Percentiles rank a stretch among this genome's conserved stretches.
These are phyloP conservation scores for Chaetoderma sp. DNA, from an alignment of 2,888 invertebrate species.

Conservation along the genomic window DNA sequence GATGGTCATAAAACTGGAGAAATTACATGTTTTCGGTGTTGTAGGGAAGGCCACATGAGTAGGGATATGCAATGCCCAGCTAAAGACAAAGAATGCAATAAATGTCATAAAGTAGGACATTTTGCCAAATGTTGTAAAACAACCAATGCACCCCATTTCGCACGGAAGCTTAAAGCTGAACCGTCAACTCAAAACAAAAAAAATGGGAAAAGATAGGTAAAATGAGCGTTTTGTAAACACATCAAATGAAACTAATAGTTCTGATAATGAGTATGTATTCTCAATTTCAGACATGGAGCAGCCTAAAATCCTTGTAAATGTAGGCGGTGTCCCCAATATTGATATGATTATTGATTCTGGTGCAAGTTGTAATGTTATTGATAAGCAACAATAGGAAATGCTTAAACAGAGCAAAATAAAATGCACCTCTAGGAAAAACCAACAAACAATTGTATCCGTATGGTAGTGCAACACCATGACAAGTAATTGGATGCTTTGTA, in stretches of 20 bases:
- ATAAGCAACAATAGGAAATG: constrained; percentile 8
- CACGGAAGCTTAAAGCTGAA: too few relatives aligned
- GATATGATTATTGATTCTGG: constrained; percentile 9
- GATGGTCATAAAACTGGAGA: neutral
- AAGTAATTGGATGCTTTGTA: too few relatives aligned
- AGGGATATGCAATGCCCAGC: neutral
- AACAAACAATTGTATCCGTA: constrained; percentile 24
- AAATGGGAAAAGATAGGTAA: too few relatives aligned
- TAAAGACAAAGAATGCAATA: neutral
- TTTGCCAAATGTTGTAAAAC: neutral
- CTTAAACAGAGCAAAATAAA: constrained; percentile 5
- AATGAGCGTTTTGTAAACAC: too few relatives aligned
- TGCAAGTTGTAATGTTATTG: constrained; percentile 12
- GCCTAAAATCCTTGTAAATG: neutral
- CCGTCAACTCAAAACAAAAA: too few relatives aligned
- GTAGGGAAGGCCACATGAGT: neutral
- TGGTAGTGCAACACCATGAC: too few relatives aligned
- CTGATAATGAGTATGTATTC: constrained; percentile 8
- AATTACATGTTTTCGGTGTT: neutral
- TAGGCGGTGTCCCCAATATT: constrained; percentile 1
- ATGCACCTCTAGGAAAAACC: constrained; percentile 8
- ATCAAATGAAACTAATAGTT: too few relatives aligned
- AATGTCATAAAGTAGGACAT: neutral
- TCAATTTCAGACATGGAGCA: neutral
- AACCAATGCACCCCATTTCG: too few relatives aligned